Conservation (phyloP, 2,888 invertebrate species). For the Podabrus alpinus region DNA sequence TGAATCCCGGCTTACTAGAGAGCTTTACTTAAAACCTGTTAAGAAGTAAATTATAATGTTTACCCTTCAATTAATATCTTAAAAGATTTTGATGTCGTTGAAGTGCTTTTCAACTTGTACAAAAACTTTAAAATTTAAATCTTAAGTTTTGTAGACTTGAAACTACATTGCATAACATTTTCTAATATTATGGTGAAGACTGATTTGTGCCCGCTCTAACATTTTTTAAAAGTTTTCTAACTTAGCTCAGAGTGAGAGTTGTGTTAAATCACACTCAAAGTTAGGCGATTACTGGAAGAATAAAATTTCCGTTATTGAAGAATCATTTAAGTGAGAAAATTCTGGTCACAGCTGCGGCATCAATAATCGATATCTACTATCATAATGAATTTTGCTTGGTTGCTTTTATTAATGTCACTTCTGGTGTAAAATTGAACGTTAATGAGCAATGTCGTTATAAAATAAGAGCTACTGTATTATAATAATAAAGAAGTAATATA, state of each 20-base stretch:
- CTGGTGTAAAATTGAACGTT: slow-evolving; percentile 22
- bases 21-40: slow-evolving; percentile 6
- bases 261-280: slow-evolving; percentile 47
- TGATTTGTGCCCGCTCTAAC: not conserved
- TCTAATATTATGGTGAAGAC: not conserved
- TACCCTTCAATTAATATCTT: slow-evolving; percentile 18
- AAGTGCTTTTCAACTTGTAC: slow-evolving; percentile 11
- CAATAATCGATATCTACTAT: slow-evolving; percentile 45
- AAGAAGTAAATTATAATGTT: slow-evolving; percentile 3
- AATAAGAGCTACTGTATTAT: slow-evolving; percentile 9
- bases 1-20: not conserved
- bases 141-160: not conserved
- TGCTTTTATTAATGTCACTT: slow-evolving; percentile 20
- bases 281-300: slow-evolving; percentile 47
- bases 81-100: slow-evolving; percentile 24
- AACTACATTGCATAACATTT: not conserved
- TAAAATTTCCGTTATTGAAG: slow-evolving; percentile 44
- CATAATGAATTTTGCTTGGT: slow-evolving; percentile 42
- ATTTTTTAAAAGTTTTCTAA: not conserved
- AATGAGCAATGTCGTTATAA: slow-evolving; percentile 21
- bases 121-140: not conserved
- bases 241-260: not conserved
- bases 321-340: slow-evolving; percentile 43
- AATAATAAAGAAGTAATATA: slow-evolving; percentile 19
- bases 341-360: slow-evolving; percentile 48